Percentiles rank a stretch among this genome's conserved stretches.
Evolutionary conservation across 1,140 invertebrate species (phyloP).

Genomic region (Prorops nasuta): DNA sequence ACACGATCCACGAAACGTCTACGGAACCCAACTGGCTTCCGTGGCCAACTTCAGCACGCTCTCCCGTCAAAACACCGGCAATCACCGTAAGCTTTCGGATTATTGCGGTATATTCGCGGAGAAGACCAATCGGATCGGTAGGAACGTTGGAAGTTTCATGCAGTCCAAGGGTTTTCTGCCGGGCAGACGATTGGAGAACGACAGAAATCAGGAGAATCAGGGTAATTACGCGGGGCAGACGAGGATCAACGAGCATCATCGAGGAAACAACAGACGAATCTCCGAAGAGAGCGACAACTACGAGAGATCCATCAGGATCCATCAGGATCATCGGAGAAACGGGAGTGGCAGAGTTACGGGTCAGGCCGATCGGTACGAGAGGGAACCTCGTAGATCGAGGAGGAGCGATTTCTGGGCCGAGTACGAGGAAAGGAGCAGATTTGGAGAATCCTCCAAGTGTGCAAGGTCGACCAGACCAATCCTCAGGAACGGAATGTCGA

Average conservation of each 20-base stretch:
- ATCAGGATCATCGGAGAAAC: background rate
- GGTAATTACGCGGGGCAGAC: background rate
- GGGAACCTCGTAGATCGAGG: background rate
- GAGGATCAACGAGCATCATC: background rate
- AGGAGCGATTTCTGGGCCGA: constrained; percentile 7
- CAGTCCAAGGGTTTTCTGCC: constrained; percentile 26
- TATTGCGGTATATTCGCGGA: constrained; percentile 46
- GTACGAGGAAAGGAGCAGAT: background rate
- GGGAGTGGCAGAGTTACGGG: background rate
- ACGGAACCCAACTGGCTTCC: constrained; percentile 13
- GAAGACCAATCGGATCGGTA: constrained; percentile 42
- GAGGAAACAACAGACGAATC: background rate
- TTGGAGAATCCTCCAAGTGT: background rate
- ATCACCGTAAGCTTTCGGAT: constrained; percentile 32
- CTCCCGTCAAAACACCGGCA: background rate
- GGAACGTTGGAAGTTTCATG: constrained; percentile 34
- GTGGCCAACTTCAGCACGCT: background rate
- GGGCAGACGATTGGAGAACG: constrained; percentile 13
- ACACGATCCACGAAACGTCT: constrained; percentile 43
- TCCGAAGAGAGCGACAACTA: background rate
- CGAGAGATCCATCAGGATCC: constrained; percentile 1
- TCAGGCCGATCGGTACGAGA: background rate
- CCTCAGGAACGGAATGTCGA: constrained; percentile 17
- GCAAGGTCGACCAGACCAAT: constrained; percentile 14
- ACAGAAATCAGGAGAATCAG: background rate